Evolutionary conservation across 2,113 vertebrate genomes (phyloP), one percentile per base, ranked within the genome.

Genomic region (Procapra przewalskii): DNA sequence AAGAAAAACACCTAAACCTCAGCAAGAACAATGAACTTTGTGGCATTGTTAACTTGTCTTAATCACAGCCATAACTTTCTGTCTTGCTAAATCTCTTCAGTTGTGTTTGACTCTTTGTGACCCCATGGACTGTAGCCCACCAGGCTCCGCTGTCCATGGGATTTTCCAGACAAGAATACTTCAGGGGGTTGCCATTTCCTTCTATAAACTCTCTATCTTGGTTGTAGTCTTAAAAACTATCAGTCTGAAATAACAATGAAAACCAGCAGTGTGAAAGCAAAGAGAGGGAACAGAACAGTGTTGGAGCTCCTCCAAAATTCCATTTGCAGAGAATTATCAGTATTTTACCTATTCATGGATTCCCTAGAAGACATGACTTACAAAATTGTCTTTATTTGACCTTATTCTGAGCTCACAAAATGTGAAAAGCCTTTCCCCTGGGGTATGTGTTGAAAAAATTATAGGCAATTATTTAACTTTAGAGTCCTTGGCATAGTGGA

Each of bases 1-100:
- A 50, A 81, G 21, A 50, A 95, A 91, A 94, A 48, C 36, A 86
- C 43, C 50, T 62, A 45, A 84, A 80, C 60, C 43, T 91, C 75
- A 60, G 62, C 27, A 67, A 91, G 19, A 84, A 50, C 13, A 43
- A 45, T 60, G 23, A 92, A 6, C 6, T 88, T n/a, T 57, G 7
- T 89, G 45, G 8, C 48, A 77, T 79, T 93, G 48, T 90, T 87
- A 93, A 87, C 0, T 62, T 95, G 16, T 64, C 27, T 23, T 64
- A 29, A n/a, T 86, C 45, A 90, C 33, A 87, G 62, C 43, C 85
- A 21, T 21, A 45, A 48, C 40, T 75, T 67, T 67, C 64, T 36
- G 64, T 67, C 64, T 67, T 21, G 64, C 33, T 67, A n/a, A n/a
- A 67, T 67, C 16, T n/a, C 62, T 36, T 67, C 67, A 75, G 67